These are phyloP conservation scores for Typhlichthys subterraneus DNA, from an alignment of 2,797 vertebrate genomes.

Conservation along the genomic window DNA sequence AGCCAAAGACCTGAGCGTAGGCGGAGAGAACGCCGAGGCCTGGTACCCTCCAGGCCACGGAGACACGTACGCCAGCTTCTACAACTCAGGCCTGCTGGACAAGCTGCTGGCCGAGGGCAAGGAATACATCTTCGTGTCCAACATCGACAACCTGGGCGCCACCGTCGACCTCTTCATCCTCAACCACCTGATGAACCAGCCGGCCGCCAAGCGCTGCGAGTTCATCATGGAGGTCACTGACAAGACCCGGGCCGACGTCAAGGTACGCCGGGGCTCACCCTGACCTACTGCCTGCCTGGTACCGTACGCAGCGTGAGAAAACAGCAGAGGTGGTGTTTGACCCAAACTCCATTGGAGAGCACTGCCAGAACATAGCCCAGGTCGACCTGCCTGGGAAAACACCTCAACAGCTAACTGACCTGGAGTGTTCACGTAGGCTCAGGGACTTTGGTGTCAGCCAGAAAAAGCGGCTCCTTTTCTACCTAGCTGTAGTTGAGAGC, in stretches of 20 bases:
- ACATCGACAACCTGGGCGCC: conserved; percentile 97
- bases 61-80: conserved; percentile 93
- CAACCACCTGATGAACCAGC: conserved; percentile 91
- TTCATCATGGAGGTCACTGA: conserved; percentile 99
- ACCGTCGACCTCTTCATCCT: conserved; percentile 96
- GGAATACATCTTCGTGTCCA: conserved; percentile 97
- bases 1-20: conserved; percentile 82
- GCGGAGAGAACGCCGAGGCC: conserved; percentile 86
- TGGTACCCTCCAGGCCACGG: conserved; percentile 98
- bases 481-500: no score
- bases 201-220: conserved; percentile 89
- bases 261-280: conserved; percentile 72
- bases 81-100: conserved; percentile 91
- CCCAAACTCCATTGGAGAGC: no score
- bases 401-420: no score
- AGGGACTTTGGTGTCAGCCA: not conserved
- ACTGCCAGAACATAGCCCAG: no score
- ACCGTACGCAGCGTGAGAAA: no score
- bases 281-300: no score
- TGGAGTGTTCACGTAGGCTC: no score
- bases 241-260: conserved; percentile 95
- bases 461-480: no score
- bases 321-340: no score
- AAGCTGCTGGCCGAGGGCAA: conserved; percentile 87
- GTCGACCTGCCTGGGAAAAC: no score